Evolutionary conservation across 2,888 invertebrate genomes (phyloP).

Genomic region (Tachina lurida): DNA sequence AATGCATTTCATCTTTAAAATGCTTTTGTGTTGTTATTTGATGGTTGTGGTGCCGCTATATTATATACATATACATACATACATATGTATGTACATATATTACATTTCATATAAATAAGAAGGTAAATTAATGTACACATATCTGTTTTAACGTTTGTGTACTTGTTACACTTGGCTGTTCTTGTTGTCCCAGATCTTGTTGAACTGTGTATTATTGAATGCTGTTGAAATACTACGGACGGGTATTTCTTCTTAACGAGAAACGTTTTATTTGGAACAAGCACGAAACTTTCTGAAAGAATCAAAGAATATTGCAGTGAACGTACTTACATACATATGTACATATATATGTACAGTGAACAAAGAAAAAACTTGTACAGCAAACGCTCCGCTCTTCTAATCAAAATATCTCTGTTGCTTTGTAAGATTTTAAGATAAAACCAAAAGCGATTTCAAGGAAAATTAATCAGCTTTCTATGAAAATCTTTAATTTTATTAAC

Average conservation of each 20-base stretch:
- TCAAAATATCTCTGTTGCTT: too few species aligned
- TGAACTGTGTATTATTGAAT: slow-evolving; percentile 54
- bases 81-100: slow-evolving; percentile 25
- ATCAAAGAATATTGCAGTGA: slow-evolving; percentile 40
- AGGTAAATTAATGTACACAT: slow-evolving; percentile 48
- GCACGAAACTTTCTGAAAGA: slow-evolving; percentile 26
- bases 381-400: too few species aligned
- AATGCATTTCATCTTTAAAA: slow-evolving; percentile 4
- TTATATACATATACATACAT: slow-evolving; percentile 54
- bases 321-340: slow-evolving; percentile 6
- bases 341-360: too few species aligned
- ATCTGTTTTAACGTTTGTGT: slow-evolving; percentile 9
- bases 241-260: slow-evolving; percentile 45
- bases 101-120: slow-evolving; percentile 46
- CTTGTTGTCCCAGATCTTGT: slow-evolving; percentile 51
- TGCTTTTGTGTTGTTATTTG: not conserved
- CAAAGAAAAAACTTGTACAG: too few species aligned
- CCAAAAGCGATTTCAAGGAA: too few species aligned
- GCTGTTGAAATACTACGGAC: slow-evolving; percentile 56
- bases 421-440: too few species aligned
- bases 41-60: not conserved
- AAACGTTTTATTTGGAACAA: slow-evolving; percentile 44
- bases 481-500: too few species aligned
- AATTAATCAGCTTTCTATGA: too few species aligned
- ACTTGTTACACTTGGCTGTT: slow-evolving; percentile 13